Conservation (phyloP, 1,140 invertebrate species). For the Drosophila fuyamai region DNA sequence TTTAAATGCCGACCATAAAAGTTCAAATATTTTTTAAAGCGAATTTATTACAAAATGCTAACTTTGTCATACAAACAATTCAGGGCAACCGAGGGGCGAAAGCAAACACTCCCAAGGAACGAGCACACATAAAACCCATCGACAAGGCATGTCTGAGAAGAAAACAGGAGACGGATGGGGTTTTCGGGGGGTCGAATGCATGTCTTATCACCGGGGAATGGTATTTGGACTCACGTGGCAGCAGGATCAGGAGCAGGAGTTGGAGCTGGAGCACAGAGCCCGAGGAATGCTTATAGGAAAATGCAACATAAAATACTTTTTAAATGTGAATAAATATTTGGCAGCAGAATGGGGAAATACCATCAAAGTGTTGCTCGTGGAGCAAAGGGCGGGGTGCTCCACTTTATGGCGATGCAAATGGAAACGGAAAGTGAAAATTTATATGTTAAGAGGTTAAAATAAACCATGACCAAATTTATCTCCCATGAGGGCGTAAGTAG, state of each 20-base stretch:
- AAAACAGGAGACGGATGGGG: background rate
- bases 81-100: conserved; percentile 1
- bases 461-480: conserved; percentile 25
- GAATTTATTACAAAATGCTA: conserved; percentile 75
- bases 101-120: conserved; percentile 49
- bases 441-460: conserved; percentile 41
- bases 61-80: conserved; percentile 79
- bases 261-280: conserved; percentile 15
- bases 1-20: conserved; percentile 73
- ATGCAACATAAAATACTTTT: conserved; percentile 81
- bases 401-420: conserved; percentile 35
- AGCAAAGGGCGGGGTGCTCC: background rate
- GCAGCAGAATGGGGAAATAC: conserved; percentile 20
- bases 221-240: conserved; percentile 45
- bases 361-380: conserved; percentile 28
- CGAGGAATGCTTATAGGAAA: conserved; percentile 66
- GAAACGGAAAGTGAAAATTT: conserved; percentile 48
- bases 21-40: conserved; percentile 70
- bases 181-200: conserved; percentile 50
- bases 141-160: background rate
- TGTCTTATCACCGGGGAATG: conserved; percentile 70
- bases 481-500: background rate
- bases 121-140: conserved; percentile 56
- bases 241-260: background rate
- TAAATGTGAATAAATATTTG: conserved; percentile 79